Percentiles rank a stretch among this genome's conserved stretches.
phyloP scores from a whole-genome alignment of 2,888 invertebrate species.

The Lysandra coridon region DNA sequence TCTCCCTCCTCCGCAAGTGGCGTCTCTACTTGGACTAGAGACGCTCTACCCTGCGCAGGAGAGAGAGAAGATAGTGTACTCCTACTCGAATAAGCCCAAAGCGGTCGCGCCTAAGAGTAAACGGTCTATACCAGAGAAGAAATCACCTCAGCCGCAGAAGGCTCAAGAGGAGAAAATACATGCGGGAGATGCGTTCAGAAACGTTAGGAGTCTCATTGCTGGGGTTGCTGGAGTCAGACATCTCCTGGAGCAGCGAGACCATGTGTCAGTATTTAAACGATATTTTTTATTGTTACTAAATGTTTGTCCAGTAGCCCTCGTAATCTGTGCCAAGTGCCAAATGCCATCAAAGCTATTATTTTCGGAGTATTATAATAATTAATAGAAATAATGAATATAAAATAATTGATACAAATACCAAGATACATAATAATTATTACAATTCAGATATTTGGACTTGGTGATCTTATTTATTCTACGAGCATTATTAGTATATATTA shows the following conservation, averaged over 20 bases:
- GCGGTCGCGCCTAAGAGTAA: constrained; percentile 61
- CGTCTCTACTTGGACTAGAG: constrained; percentile 82
- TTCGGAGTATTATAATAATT: too few species aligned
- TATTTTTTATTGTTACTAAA: too few species aligned
- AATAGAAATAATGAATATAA: too few species aligned
- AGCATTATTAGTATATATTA: too few species aligned
- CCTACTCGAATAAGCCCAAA: constrained; percentile 84
- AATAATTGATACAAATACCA: too few species aligned
- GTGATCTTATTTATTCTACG: too few species aligned
- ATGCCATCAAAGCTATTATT: too few species aligned
- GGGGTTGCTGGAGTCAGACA: constrained; percentile 58
- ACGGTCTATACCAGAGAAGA: constrained; percentile 45
- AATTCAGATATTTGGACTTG: too few species aligned
- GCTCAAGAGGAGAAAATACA: constrained; percentile 37
- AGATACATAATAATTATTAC: too few species aligned
- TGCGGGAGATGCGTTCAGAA: constrained; percentile 43
- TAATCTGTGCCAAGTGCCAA: too few species aligned
- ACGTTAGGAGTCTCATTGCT: constrained; percentile 59
- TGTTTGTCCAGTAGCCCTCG: too few species aligned
- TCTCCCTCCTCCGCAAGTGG: constrained; percentile 87
- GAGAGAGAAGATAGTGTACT: constrained; percentile 76
- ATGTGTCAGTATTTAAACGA: constrained; percentile 39
- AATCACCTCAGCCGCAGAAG: constrained; percentile 40
- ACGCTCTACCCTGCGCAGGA: constrained; percentile 59
- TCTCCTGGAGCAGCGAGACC: constrained; percentile 44